These are phyloP conservation scores for Paradoxurus hermaphroditus DNA, from an alignment of 2,113 vertebrate species.

Conservation along the genomic window DNA sequence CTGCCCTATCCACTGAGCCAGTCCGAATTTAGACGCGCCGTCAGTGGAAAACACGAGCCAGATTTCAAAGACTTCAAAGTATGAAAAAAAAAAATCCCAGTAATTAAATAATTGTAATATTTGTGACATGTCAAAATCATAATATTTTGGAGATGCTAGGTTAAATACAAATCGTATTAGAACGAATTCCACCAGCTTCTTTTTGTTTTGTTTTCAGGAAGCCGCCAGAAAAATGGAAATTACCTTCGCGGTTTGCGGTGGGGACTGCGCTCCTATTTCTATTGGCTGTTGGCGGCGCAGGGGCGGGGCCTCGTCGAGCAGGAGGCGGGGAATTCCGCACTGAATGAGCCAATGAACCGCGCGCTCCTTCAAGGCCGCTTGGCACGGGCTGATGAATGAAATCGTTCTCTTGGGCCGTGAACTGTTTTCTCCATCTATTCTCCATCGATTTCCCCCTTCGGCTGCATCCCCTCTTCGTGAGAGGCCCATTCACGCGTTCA, in stretches of 20 bases:
- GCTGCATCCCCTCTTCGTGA: fast-evolving
- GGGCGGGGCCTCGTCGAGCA: not conserved
- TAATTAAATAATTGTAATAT: not conserved
- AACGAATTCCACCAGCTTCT: not conserved
- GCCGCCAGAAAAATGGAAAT: not conserved
- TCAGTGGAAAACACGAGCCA: not conserved
- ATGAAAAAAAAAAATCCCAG: not conserved
- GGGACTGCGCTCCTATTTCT: not conserved
- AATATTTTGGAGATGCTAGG: not conserved
- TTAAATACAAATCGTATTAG: not conserved
- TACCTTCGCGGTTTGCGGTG: not conserved
- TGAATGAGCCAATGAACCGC: not conserved
- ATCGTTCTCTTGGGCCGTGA: fast-evolving
- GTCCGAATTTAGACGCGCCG: not conserved
- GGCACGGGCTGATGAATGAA: fast-evolving
- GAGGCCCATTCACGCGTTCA: fast-evolving
- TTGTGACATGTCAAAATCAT: not conserved
- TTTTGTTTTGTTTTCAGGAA: not conserved
- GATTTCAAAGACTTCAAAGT: not conserved
- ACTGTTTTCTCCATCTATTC: not conserved
- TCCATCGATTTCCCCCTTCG: fast-evolving
- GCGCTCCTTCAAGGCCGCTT: not conserved
- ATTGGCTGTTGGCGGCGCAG: not conserved
- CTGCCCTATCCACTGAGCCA: not conserved
- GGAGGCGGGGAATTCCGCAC: not conserved